Evolutionary conservation across 2,888 invertebrate genomes (phyloP), one percentile per base, ranked within the genome.

Genomic region (Chrysina gloriosa): DNA sequence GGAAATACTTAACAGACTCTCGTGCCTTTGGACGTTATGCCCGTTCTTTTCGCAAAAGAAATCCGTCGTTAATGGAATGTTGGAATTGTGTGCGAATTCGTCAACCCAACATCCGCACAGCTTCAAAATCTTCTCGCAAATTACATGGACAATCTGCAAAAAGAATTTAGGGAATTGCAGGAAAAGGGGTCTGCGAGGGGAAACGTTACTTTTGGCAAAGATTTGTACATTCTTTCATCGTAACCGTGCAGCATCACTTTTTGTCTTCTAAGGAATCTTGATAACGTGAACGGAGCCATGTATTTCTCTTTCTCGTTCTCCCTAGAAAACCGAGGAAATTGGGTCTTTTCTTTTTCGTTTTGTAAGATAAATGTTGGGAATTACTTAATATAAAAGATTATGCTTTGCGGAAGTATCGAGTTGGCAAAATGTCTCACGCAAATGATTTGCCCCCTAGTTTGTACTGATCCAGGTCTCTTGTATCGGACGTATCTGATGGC

Each of bases 391-490:
- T 90, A 89, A 81, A 89, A 94, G 2, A 93, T 89, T 47, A 90
- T 86, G 72, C 91, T 89, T 80, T 90, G 90, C 7, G 94, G 93
- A 79, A 91, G 87, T 68, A 95, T 86, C 76, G 90, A 92, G 78
- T 90, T 89, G 76, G 92, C 92, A 81, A 95, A 94, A 80, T 93
- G 91, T 78, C 92, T 89, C 34, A 95, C 90, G 77, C 92, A 92
- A 50, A 89, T 84, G 71, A 95, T 92, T 84, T 95, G 95, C 0
- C 91, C 90, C 9, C 91, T 87, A 0, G 94, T 94, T 85, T 95
- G 95, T 34, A 95, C 90, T 0, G 94, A 90, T 68, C 89, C 88
- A 0, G 93, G 91, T 42, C 95, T 84, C 82, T 90, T 90, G 78
- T 89, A 86, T 70, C 95, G 85, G 34, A 95, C 92, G 74, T 91